Base-by-base conservation (phyloP, 2,797 vertebrate species). In the Diglossa cyanea region DNA sequence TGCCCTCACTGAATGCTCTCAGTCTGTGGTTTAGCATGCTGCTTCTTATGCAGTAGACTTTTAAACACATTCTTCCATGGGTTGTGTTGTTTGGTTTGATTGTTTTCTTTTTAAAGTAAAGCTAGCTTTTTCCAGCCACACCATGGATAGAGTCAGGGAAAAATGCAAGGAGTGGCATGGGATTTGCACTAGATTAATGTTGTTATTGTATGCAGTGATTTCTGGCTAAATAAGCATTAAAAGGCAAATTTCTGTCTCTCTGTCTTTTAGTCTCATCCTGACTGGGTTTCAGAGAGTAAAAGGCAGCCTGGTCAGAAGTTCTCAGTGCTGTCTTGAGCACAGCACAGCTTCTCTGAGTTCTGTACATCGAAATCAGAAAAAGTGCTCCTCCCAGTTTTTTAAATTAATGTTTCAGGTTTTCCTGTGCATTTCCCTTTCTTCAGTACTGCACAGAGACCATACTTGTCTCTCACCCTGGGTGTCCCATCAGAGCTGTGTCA, bases 1-100 rank as follows among this genome's bases (percentile, higher is more conserved):
- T 82, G 17, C 76, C 63, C 39, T 71, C 71, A 77, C 4, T 37
- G 30, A 63, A 12, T 62, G 35, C 35, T 81, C 51, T 84, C 51
- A 70, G 39, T 91, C 78, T 95, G 51, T 93, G 58, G 62, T 88
- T 44, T 80, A 72, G 35, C 23, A 48, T 93, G 61, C 74, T 93
- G 33, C 61, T 86, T 92, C 47, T 88, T 81, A 81, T 78, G 60
- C 11, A 5, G 33, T 31, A 88, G 76, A 35, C 44, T 81, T 93
- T 79, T 61, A 83, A 90, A 75, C 48, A 47, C 45, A 50, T 67
- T 72, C 14, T 91, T 90, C 39, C 17, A 11, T 57, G 58, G 17
- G 3, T 28, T 53, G 21, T 53, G 16, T 35, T 55, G 5, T 50
- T 54, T 28, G 5, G 5, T 28, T 35, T 24, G 37, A 26, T 26